These are phyloP conservation scores for Stegophylla sp. DNA, from an alignment of 2,888 invertebrate genomes.

Conservation along the genomic window DNA sequence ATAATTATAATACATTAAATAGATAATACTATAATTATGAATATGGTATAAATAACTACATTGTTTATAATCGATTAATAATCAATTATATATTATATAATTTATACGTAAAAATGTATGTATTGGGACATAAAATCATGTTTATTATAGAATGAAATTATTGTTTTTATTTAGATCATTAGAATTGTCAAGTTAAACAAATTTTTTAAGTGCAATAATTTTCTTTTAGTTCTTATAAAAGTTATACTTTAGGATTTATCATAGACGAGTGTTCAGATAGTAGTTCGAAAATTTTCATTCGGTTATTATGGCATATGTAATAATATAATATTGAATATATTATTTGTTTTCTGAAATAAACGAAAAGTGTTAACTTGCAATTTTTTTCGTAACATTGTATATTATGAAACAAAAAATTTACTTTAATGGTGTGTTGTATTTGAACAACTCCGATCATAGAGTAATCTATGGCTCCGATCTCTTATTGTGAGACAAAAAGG, in stretches of 20 bases:
- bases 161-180: slow-evolving; percentile 16
- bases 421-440: no score
- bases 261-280: background rate
- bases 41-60: slow-evolving; percentile 10
- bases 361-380: slow-evolving; percentile 2
- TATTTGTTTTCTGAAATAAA: slow-evolving; percentile 28
- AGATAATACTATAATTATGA: background rate
- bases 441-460: no score
- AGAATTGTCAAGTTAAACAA: slow-evolving; percentile 10
- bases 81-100: background rate
- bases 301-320: slow-evolving; percentile 19
- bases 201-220: slow-evolving; percentile 47
- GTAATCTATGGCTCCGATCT: no score
- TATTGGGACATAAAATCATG: slow-evolving; percentile 4
- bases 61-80: slow-evolving; percentile 20
- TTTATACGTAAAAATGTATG: background rate
- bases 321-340: slow-evolving; percentile 12
- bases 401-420: no score
- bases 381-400: background rate
- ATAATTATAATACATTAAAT: slow-evolving; percentile 11
- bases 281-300: background rate
- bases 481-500: no score
- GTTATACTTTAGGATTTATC: background rate
- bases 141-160: slow-evolving; percentile 27
- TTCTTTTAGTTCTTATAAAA: slow-evolving; percentile 31